A percentile compares a stretch with the other conserved stretches of the same genome.
These are phyloP conservation scores for Pogonus chalceus DNA, from an alignment of 1,140 invertebrate species.

Conservation along the genomic window DNA sequence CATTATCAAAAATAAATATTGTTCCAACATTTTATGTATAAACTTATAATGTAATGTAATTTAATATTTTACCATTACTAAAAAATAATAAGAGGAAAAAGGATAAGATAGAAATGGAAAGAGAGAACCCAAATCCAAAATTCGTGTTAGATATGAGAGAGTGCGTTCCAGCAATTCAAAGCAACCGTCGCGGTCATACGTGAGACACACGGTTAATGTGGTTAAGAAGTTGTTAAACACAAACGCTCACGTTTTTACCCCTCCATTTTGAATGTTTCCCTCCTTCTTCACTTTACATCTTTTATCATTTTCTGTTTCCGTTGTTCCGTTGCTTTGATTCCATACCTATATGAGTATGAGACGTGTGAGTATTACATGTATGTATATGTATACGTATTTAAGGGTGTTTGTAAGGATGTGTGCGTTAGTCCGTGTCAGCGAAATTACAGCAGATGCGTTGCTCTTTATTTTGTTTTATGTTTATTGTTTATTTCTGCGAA, in stretches of 20 bases:
- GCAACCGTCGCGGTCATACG: not conserved
- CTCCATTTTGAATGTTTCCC: too few species aligned
- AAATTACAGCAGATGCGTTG: not conserved
- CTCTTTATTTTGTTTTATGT: slow-evolving; percentile 6
- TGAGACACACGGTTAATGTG: not conserved
- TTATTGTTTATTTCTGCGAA: not conserved
- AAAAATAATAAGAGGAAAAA: too few species aligned
- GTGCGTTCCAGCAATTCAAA: not conserved
- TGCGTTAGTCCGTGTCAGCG: not conserved
- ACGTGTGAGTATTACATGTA: not conserved
- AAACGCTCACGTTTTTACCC: not conserved
- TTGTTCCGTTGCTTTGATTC: too few species aligned
- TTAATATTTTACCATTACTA: too few species aligned
- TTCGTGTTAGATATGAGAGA: too few species aligned
- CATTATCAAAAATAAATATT: too few species aligned
- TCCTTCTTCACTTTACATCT: too few species aligned
- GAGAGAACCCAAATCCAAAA: too few species aligned
- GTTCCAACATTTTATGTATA: too few species aligned
- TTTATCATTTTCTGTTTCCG: too few species aligned
- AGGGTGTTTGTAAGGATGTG: not conserved
- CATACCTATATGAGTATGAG: not conserved
- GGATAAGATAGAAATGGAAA: too few species aligned
- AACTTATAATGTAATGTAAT: too few species aligned
- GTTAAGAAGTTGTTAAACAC: not conserved
- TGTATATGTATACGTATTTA: not conserved